A percentile compares a stretch with the other conserved stretches of the same genome.
Evolutionary conservation across 1,140 invertebrate species (phyloP).

Genomic region (Conus betulinus): DNA sequence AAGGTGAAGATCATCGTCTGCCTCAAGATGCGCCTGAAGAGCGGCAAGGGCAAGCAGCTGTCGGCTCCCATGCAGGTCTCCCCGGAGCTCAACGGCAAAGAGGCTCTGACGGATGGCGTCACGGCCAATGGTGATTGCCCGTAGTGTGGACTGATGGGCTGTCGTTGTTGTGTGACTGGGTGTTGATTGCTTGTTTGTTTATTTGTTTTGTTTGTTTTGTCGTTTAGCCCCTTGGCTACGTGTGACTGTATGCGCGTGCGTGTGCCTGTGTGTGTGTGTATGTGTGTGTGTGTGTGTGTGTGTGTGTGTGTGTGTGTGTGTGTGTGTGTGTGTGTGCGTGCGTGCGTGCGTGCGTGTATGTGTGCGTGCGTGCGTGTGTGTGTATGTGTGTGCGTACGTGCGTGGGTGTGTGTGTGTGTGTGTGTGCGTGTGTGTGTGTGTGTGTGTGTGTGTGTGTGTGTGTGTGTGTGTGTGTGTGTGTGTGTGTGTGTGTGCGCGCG

Average conservation of each 20-base stretch:
- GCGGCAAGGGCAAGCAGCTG: conserved; percentile 53
- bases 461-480: not conserved
- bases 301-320: no score
- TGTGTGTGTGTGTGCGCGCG: no score
- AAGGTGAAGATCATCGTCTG: conserved; percentile 69
- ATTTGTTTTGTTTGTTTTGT: no score
- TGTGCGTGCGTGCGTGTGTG: not conserved
- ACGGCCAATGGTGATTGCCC: conserved; percentile 37
- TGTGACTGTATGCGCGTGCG: not conserved
- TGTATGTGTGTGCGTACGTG: not conserved
- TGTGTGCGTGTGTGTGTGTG: no score
- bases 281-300: no score
- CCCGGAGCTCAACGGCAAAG: conserved; percentile 65
- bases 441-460: no score
- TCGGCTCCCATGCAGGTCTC: conserved; percentile 43
- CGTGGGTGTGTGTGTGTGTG: not conserved
- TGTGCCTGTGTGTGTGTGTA: not conserved
- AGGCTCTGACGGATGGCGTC: conserved; percentile 52
- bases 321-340: not conserved
- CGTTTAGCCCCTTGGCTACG: no score
- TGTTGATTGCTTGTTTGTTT: no score
- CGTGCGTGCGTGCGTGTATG: not conserved
- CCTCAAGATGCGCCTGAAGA: conserved; percentile 56
- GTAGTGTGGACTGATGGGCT: not conserved
- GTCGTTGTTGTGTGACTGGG: no score